Evolutionary conservation across 2,797 vertebrate species (phyloP).

Genomic region (Sebastolobus altivelis): DNA sequence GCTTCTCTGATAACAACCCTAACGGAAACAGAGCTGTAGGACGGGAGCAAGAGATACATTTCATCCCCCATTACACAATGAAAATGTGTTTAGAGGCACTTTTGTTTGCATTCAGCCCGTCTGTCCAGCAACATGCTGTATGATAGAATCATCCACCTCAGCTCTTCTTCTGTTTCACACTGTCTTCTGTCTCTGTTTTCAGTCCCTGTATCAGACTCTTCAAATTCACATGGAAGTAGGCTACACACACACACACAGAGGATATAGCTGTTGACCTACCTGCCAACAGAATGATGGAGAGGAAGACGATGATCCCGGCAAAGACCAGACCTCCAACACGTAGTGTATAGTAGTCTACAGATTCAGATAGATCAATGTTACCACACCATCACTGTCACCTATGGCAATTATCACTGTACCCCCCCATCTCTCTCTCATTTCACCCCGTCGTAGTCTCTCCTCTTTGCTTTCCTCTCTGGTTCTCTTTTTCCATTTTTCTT

Average conservation of each 20-base stretch:
- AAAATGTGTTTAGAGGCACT: background rate
- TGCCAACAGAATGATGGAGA: slow-evolving; percentile 81
- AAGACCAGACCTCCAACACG: slow-evolving; percentile 81
- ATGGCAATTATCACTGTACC: background rate
- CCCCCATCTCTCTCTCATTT: background rate
- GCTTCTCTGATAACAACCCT: background rate
- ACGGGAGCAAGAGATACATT: background rate
- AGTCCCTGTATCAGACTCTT: background rate
- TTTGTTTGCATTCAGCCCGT: background rate
- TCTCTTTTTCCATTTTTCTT: background rate
- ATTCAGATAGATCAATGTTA: slow-evolving; percentile 24
- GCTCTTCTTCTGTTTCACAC: background rate
- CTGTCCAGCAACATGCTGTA: slow-evolving; percentile 1
- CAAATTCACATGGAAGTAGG: background rate
- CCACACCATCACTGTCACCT: background rate
- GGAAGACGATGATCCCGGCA: slow-evolving; percentile 78
- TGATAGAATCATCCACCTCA: background rate
- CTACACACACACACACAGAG: slow-evolving; percentile 4
- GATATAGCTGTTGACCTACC: slow-evolving; percentile 67
- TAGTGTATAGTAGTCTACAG: slow-evolving; percentile 84
- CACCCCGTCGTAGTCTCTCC: background rate
- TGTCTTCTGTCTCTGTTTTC: slow-evolving; percentile 6
- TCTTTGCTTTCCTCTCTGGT: background rate
- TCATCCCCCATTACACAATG: background rate
- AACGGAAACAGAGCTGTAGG: background rate